Evolutionary conservation across 2,888 invertebrate species (phyloP).

Genomic region (Pterostichus niger): DNA sequence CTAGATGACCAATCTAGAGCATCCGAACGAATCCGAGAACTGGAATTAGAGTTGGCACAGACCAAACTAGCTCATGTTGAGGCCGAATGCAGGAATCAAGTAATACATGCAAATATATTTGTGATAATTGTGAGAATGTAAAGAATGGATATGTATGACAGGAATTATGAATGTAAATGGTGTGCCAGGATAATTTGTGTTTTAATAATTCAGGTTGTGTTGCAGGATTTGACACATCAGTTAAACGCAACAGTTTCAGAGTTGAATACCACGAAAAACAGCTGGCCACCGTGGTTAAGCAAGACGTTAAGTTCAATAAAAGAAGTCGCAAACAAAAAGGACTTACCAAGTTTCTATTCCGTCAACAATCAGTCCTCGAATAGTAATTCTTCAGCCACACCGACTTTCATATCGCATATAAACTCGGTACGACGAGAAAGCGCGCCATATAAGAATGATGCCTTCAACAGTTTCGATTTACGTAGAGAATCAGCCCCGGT

Average conservation of each 20-base stretch:
- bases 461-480: conserved; percentile 71
- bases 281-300: conserved; percentile 96
- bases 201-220: conserved; percentile 2
- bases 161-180: too few relatives aligned
- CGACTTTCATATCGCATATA: conserved; percentile 76
- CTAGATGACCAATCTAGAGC: conserved; percentile 77
- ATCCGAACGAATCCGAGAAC: conserved; percentile 87
- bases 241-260: conserved; percentile 90
- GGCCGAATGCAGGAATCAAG: conserved; percentile 97
- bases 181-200: too few relatives aligned
- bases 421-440: conserved; percentile 77
- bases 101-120: conserved; percentile 72
- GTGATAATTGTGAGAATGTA: neutral
- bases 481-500: conserved; percentile 75
- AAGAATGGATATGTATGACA: too few relatives aligned
- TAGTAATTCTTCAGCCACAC: conserved; percentile 71
- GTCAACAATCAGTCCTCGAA: conserved; percentile 69
- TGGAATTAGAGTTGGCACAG: conserved; percentile 97
- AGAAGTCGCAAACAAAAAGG: conserved; percentile 84
- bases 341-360: conserved; percentile 71
- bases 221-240: conserved; percentile 93
- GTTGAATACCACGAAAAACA: conserved; percentile 83
- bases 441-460: conserved; percentile 74
- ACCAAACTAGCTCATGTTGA: conserved; percentile 98
- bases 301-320: conserved; percentile 92